These are phyloP conservation scores for Cryptoprocta ferox DNA, from an alignment of 2,797 vertebrate genomes.

Conservation along the genomic window DNA sequence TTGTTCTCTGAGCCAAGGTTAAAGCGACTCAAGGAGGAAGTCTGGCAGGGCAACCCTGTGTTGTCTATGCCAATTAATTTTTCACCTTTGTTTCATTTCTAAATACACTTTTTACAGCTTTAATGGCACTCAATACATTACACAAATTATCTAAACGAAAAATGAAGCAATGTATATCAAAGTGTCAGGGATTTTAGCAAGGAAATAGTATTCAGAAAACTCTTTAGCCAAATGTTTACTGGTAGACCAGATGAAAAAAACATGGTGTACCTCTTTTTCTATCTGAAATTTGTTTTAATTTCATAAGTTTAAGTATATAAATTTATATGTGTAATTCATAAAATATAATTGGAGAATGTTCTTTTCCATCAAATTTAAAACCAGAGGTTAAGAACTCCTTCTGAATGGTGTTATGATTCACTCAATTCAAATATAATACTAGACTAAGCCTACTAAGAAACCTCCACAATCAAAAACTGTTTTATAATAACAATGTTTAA, in stretches of 20 bases:
- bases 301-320: background rate
- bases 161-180: background rate
- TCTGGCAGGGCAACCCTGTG: background rate
- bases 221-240: background rate
- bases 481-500: background rate
- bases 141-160: background rate
- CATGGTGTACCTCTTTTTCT: background rate
- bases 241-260: background rate
- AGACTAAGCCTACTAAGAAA: background rate
- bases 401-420: background rate
- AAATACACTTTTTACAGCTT: background rate
- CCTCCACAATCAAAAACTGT: background rate
- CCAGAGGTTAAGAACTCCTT: background rate
- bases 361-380: constrained; percentile 9
- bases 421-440: background rate
- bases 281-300: background rate
- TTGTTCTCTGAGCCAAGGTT: background rate
- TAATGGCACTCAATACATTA: background rate
- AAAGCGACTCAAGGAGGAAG: background rate
- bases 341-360: background rate
- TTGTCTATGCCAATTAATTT: background rate
- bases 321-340: background rate
- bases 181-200: background rate
- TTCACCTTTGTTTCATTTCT: background rate
- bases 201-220: background rate